A percentile compares a stretch with the other conserved stretches of the same genome.
These are phyloP conservation scores for Drosophila orena DNA, from an alignment of 1,140 invertebrate species.

Conservation along the genomic window DNA sequence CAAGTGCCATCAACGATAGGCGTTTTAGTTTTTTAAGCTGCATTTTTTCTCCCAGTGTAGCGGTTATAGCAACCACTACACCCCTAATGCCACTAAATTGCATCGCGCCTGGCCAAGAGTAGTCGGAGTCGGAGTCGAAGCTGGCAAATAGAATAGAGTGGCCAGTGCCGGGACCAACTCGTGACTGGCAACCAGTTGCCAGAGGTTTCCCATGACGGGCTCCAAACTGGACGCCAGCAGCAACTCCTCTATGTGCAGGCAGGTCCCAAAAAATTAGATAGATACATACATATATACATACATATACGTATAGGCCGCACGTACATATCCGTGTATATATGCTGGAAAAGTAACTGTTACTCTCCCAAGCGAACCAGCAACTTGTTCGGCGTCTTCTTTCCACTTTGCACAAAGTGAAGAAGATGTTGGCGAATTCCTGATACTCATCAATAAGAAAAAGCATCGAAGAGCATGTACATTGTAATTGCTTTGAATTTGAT, in stretches of 20 bases:
- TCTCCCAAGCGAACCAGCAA: constrained; percentile 66
- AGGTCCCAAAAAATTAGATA: constrained; percentile 48
- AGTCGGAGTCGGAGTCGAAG: constrained; percentile 3
- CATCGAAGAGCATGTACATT: too few species aligned
- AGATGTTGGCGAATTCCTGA: neutral
- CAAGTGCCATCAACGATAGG: too few species aligned
- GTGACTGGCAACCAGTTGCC: constrained; percentile 77
- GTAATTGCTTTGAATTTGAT: neutral
- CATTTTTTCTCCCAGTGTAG: constrained; percentile 4
- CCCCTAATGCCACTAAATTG: constrained; percentile 64
- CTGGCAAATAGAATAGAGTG: constrained; percentile 63
- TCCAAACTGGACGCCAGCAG: constrained; percentile 57
- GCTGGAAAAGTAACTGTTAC: constrained; percentile 78
- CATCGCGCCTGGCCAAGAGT: constrained; percentile 57
- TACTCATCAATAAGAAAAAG: neutral
- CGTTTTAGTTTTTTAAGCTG: neutral
- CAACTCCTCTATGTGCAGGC: constrained; percentile 32
- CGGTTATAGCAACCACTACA: constrained; percentile 4
- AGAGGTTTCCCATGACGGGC: constrained; percentile 60
- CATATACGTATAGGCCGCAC: constrained; percentile 13
- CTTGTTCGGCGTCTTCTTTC: constrained; percentile 76
- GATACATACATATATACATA: constrained; percentile 22
- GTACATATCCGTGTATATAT: constrained; percentile 45
- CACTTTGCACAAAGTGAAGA: constrained; percentile 52
- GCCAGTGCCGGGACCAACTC: constrained; percentile 57